Evolutionary conservation across 2,113 vertebrate species (phyloP).

Genomic region (Stercorarius parasiticus): DNA sequence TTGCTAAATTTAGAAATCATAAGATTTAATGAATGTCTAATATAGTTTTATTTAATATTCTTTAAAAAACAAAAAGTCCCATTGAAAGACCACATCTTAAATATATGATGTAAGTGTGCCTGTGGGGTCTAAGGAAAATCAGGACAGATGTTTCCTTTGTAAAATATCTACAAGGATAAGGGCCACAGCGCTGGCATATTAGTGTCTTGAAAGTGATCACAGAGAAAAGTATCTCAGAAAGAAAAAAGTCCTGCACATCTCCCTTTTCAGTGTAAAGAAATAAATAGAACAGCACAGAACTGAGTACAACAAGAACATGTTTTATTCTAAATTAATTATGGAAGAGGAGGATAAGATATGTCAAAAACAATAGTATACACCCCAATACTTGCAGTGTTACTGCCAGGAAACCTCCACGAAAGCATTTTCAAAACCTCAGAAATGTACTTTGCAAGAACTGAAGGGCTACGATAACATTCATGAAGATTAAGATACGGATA

Average conservation of each 20-base stretch:
- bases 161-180: background rate
- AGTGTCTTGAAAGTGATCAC: background rate
- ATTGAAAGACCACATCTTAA: background rate
- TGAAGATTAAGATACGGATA: conserved; percentile 2
- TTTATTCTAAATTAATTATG: background rate
- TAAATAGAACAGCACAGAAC: background rate
- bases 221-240: background rate
- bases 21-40: background rate
- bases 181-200: background rate
- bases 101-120: background rate
- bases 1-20: background rate
- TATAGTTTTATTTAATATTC: background rate
- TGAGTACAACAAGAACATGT: background rate
- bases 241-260: background rate
- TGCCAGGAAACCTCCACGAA: background rate
- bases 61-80: fast-evolving
- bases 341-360: background rate
- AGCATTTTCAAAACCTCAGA: background rate
- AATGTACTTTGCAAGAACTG: background rate
- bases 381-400: background rate
- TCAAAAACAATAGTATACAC: background rate
- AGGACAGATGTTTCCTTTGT: background rate
- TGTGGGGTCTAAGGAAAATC: background rate
- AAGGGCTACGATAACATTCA: background rate
- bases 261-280: background rate